These are phyloP conservation scores for Rhinophrynus dorsalis DNA, from an alignment of 2,797 vertebrate genomes.

Conservation along the genomic window DNA sequence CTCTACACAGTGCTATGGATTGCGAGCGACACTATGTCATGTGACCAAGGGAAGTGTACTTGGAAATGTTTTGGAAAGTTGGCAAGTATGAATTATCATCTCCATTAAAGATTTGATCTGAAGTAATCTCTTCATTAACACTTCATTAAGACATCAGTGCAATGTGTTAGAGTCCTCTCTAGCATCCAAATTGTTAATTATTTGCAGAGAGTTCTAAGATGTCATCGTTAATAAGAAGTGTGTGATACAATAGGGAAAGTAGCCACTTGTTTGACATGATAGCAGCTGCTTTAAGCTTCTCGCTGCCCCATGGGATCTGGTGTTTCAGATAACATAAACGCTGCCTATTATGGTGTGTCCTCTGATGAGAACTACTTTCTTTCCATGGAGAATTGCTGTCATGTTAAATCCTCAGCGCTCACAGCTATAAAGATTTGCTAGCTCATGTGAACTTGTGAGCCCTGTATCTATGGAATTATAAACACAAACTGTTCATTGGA, in stretches of 20 bases:
- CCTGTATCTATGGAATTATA: background rate
- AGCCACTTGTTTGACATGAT: background rate
- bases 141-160: too few species aligned
- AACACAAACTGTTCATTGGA: background rate
- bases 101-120: too few species aligned
- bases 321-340: background rate
- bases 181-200: too few species aligned
- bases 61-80: too few species aligned
- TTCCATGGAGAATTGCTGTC: constrained; percentile 14
- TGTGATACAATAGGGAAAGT: background rate
- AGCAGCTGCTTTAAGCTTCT: constrained; percentile 5
- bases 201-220: too few species aligned
- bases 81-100: too few species aligned
- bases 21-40: too few species aligned
- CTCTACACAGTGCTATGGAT: too few species aligned
- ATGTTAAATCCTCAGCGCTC: background rate
- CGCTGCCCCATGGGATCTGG: constrained; percentile 11
- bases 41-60: too few species aligned
- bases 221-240: background rate
- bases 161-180: too few species aligned
- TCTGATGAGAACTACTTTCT: constrained; percentile 35
- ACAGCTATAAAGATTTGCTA: constrained; percentile 29
- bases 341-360: constrained; percentile 36
- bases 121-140: too few species aligned
- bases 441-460: constrained; percentile 13